Percentiles rank a stretch among this genome's conserved stretches.
Conservation (phyloP, 2,888 invertebrate genomes). For the Meiosimyza platycephala region DNA sequence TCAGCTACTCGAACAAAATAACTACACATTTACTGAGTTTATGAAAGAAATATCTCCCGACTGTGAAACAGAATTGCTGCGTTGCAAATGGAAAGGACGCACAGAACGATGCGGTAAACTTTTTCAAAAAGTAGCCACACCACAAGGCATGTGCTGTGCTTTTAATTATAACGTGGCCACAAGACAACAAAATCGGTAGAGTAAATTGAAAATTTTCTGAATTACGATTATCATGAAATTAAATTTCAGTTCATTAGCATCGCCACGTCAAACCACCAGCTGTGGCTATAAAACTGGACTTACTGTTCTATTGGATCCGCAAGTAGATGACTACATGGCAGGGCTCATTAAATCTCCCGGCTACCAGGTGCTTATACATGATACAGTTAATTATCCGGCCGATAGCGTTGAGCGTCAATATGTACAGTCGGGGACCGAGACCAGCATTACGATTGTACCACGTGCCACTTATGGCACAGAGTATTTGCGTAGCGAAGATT, state of each 20-base stretch:
- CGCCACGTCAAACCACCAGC: slow-evolving; percentile 68
- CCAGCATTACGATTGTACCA: slow-evolving; percentile 72
- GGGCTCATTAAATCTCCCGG: slow-evolving; percentile 71
- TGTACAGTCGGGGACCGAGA: slow-evolving; percentile 69
- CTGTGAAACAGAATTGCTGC: slow-evolving; percentile 69
- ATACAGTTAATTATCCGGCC: slow-evolving; percentile 72
- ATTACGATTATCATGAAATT: too few species aligned
- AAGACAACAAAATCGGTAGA: not conserved
- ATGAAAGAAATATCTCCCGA: slow-evolving; percentile 66
- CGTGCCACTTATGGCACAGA: slow-evolving; percentile 71
- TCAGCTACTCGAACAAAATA: slow-evolving; percentile 46
- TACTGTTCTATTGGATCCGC: slow-evolving; percentile 70
- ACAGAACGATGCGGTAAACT: slow-evolving; percentile 69
- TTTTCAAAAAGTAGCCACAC: slow-evolving; percentile 68
- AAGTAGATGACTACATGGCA: slow-evolving; percentile 72
- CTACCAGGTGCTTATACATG: slow-evolving; percentile 72
- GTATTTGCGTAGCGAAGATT: slow-evolving; percentile 66
- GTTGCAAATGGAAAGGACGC: slow-evolving; percentile 73
- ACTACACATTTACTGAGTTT: slow-evolving; percentile 50
- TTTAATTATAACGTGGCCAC: slow-evolving; percentile 72
- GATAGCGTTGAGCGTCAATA: slow-evolving; percentile 70
- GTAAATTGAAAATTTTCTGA: too few species aligned
- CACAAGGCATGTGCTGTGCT: slow-evolving; percentile 73
- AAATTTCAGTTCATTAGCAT: not conserved
- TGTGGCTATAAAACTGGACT: slow-evolving; percentile 75